These are phyloP conservation scores for Desoria tigrina DNA, from an alignment of 2,888 invertebrate genomes.

Conservation along the genomic window DNA sequence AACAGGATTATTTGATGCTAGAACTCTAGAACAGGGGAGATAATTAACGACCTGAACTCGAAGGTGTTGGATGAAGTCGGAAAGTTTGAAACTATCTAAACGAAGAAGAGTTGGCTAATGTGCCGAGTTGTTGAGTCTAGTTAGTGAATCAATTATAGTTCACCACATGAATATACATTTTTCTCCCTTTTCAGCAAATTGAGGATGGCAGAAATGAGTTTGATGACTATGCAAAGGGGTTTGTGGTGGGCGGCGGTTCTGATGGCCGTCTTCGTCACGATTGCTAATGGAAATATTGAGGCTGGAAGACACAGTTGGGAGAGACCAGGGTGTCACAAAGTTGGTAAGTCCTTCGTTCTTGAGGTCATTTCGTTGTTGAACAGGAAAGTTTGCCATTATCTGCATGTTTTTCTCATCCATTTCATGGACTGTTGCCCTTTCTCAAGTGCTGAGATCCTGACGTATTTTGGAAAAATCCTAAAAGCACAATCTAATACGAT, in stretches of 20 bases:
- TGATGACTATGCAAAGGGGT: conserved; percentile 13
- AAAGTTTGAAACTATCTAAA: too few relatives aligned
- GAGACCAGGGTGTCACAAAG: conserved; percentile 76
- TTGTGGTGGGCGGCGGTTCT: conserved; percentile 16
- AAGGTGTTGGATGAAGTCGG: too few relatives aligned
- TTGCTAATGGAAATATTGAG: conserved; percentile 23
- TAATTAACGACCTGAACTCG: too few relatives aligned
- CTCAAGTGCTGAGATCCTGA: too few relatives aligned
- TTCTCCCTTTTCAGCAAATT: background rate
- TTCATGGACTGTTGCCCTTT: background rate
- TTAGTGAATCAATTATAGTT: too few relatives aligned
- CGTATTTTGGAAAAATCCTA: too few relatives aligned
- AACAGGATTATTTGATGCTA: too few relatives aligned
- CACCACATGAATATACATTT: too few relatives aligned
- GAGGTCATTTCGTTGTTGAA: background rate
- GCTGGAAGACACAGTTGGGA: conserved; percentile 64
- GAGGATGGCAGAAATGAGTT: conserved; percentile 13
- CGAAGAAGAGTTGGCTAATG: too few relatives aligned
- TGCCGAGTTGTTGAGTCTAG: too few relatives aligned
- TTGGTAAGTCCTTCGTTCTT: conserved; percentile 63
- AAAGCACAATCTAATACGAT: background rate
- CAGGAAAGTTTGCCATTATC: background rate
- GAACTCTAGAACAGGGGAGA: too few relatives aligned
- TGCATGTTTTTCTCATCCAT: background rate
- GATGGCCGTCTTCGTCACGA: conserved; percentile 8